Evolutionary conservation across 2,888 invertebrate genomes (phyloP).

Genomic region (Drosophila anceps): DNA sequence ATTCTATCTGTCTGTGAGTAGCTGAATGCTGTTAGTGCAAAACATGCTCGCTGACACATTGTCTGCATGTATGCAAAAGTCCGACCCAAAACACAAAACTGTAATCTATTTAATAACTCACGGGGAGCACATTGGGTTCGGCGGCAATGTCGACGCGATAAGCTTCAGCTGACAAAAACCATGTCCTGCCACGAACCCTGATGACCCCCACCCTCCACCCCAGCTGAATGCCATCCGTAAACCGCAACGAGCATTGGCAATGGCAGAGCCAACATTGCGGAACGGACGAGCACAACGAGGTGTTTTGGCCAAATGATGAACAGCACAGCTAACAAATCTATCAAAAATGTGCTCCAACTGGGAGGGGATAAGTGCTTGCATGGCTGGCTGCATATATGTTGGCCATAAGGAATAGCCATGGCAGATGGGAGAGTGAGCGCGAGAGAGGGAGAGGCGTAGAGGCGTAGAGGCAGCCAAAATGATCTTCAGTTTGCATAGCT

Average conservation of each 20-base stretch:
- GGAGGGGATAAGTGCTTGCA: background rate
- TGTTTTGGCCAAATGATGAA: constrained; percentile 13
- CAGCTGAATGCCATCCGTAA: constrained; percentile 13
- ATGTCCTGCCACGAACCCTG: constrained; percentile 6
- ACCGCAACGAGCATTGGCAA: constrained; percentile 35
- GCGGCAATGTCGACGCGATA: constrained; percentile 68
- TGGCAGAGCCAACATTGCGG: constrained; percentile 36
- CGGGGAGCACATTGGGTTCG: constrained; percentile 52
- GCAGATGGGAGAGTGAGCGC: too few species aligned
- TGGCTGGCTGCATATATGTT: constrained; percentile 3
- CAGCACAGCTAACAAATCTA: constrained; percentile 39
- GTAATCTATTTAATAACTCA: constrained; percentile 79
- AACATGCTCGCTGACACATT: constrained; percentile 51
- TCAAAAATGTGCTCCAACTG: constrained; percentile 43
- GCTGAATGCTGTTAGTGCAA: constrained; percentile 13
- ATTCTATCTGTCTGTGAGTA: constrained; percentile 3
- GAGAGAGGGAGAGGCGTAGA: background rate
- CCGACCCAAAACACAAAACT: constrained; percentile 55
- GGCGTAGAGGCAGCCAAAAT: background rate
- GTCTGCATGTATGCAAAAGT: constrained; percentile 43
- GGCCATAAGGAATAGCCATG: too few species aligned
- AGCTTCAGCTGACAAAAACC: constrained; percentile 43
- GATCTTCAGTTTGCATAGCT: constrained; percentile 6
- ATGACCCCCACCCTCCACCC: background rate
- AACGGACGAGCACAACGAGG: constrained; percentile 14